Evolutionary conservation across 2,797 vertebrate species (phyloP).

Genomic region (Garrulus glandarius): DNA sequence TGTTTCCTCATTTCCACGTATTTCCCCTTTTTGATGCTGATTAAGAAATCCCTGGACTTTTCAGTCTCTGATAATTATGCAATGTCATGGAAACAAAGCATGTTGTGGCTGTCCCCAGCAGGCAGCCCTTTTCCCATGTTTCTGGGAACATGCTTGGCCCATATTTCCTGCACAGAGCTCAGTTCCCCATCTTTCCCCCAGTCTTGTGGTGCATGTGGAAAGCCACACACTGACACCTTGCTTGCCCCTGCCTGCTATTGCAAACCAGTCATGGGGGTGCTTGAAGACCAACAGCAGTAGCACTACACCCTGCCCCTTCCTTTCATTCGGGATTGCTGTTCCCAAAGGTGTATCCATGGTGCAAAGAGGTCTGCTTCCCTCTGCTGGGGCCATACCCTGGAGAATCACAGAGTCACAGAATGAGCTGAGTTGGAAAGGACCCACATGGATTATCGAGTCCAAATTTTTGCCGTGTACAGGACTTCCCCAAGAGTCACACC

Average conservation of each 20-base stretch:
- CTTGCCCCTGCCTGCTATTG: background rate
- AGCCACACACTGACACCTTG: rapidly evolving
- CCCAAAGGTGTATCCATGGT: background rate
- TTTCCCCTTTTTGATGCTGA: constrained; percentile 4
- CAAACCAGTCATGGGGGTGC: background rate
- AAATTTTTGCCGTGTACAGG: background rate
- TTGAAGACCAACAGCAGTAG: background rate
- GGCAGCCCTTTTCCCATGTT: background rate
- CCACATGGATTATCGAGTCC: rapidly evolving
- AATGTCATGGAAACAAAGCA: background rate
- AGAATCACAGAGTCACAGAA: background rate
- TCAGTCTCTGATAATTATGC: background rate
- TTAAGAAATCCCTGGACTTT: background rate
- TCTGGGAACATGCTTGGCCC: background rate
- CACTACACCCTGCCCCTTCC: background rate
- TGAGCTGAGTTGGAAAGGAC: background rate
- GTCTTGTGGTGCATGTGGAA: rapidly evolving
- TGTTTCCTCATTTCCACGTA: background rate
- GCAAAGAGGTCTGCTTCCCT: background rate
- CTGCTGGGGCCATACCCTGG: rapidly evolving
- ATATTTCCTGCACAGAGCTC: background rate
- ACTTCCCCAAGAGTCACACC: background rate
- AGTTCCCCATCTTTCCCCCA: background rate
- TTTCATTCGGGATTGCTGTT: background rate
- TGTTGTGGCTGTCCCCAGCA: background rate